phyloP scores from a whole-genome alignment of 2,888 invertebrate species.

The Idaea straminata region DNA sequence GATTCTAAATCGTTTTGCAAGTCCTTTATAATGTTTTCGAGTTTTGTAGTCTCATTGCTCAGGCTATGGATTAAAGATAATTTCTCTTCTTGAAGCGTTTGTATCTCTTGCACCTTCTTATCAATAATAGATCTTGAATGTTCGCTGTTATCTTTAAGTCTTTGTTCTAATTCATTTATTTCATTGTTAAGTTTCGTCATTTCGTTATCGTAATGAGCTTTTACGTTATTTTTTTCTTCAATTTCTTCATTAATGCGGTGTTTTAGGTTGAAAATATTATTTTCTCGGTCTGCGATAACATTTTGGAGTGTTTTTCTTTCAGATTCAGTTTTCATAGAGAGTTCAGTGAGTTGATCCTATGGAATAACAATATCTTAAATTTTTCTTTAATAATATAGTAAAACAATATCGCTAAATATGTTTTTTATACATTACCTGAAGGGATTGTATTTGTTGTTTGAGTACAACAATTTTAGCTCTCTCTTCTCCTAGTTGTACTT shows the following conservation, averaged over 20 bases:
- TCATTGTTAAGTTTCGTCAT: conserved; percentile 58
- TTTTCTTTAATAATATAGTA: conserved; percentile 1
- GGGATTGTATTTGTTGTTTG: conserved; percentile 54
- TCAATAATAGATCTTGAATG: conserved; percentile 49
- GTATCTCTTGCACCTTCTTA: conserved; percentile 56
- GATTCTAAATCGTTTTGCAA: conserved; percentile 50
- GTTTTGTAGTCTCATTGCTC: conserved; percentile 55
- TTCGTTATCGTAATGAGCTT: conserved; percentile 49
- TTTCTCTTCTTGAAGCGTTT: conserved; percentile 65
- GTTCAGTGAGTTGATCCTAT: conserved; percentile 49
- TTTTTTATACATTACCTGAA: conserved; percentile 46
- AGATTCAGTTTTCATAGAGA: conserved; percentile 41
- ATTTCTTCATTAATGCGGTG: conserved; percentile 63
- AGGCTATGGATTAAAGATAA: conserved; percentile 56
- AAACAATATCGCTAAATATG: conserved; percentile 3
- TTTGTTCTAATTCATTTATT: conserved; percentile 61
- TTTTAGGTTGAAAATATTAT: conserved; percentile 54
- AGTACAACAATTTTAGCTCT: conserved; percentile 59
- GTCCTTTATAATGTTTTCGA: conserved; percentile 47
- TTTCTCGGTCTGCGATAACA: conserved; percentile 51
- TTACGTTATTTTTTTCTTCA: conserved; percentile 53
- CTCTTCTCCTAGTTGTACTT: conserved; percentile 69
- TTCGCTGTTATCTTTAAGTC: conserved; percentile 50
- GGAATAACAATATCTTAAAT: conserved; percentile 12
- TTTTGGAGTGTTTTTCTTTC: conserved; percentile 44